These are phyloP conservation scores for Protomyctophum bolini DNA, from an alignment of 2,113 vertebrate species.

Conservation along the genomic window DNA sequence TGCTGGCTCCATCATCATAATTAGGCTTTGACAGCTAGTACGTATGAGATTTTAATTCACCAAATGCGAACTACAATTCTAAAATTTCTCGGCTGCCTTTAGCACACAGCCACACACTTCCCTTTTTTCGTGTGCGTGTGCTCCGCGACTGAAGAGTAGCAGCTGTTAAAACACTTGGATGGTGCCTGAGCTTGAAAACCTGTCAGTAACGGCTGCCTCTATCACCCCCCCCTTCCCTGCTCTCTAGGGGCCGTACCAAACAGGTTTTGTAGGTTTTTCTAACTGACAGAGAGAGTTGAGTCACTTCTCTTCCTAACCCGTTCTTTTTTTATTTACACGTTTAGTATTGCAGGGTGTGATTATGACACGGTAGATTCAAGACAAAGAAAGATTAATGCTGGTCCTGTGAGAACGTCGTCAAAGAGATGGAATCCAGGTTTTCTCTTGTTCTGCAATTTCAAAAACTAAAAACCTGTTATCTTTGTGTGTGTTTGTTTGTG, in stretches of 20 bases:
- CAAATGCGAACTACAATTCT: slow-evolving; percentile 30
- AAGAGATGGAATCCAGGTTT: slow-evolving; percentile 47
- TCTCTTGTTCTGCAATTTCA: neutral
- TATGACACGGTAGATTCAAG: slow-evolving; percentile 10
- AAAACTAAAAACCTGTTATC: neutral
- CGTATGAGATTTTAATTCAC: slow-evolving; percentile 26
- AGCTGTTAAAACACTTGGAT: slow-evolving; percentile 79
- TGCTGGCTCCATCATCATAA: slow-evolving; percentile 24
- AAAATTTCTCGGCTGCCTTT: slow-evolving; percentile 44
- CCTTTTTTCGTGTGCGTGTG: slow-evolving; percentile 19
- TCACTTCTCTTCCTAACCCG: slow-evolving; percentile 47
- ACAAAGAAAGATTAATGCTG: slow-evolving; percentile 37
- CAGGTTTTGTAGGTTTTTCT: slow-evolving; percentile 71
- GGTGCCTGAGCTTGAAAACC: slow-evolving; percentile 75
- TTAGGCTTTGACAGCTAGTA: slow-evolving; percentile 24
- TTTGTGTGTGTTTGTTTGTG: slow-evolving; percentile 4
- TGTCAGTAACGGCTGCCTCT: slow-evolving; percentile 77
- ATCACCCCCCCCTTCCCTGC: slow-evolving; percentile 12
- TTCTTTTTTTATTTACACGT: slow-evolving; percentile 15
- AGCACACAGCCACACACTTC: slow-evolving; percentile 37
- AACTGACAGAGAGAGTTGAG: slow-evolving; percentile 55
- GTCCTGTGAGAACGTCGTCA: slow-evolving; percentile 24
- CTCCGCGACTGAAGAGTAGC: slow-evolving; percentile 66
- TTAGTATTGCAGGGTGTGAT: slow-evolving; percentile 27
- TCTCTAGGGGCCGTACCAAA: slow-evolving; percentile 54